phyloP scores from a whole-genome alignment of 2,888 invertebrate species.

The Amiota minor region DNA sequence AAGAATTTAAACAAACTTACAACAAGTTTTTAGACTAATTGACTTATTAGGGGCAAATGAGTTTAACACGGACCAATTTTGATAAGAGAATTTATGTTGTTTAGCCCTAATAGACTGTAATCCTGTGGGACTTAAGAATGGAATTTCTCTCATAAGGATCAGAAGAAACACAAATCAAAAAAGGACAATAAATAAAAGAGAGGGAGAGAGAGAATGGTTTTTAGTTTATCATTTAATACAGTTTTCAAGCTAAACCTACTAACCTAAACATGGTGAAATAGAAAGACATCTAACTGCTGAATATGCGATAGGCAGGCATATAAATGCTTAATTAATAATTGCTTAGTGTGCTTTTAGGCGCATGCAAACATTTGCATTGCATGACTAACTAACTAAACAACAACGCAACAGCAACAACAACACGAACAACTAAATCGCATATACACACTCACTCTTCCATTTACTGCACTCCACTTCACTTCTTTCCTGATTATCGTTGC shows the following conservation, averaged over 20 bases:
- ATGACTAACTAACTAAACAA: conserved; percentile 25
- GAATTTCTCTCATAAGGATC: conserved; percentile 20
- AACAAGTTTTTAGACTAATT: conserved; percentile 49
- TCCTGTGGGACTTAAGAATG: background rate
- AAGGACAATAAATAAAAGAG: background rate
- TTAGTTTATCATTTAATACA: background rate
- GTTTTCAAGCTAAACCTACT: too few relatives aligned
- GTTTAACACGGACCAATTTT: conserved; percentile 41
- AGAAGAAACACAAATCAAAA: conserved; percentile 29
- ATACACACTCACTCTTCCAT: too few relatives aligned
- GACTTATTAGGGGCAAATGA: conserved; percentile 58
- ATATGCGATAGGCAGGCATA: background rate
- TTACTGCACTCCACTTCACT: too few relatives aligned
- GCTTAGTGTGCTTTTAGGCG: conserved; percentile 38
- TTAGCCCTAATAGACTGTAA: background rate
- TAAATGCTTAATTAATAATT: conserved; percentile 60
- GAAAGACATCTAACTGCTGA: too few relatives aligned
- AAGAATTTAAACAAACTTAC: conserved; percentile 21
- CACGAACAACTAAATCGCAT: background rate
- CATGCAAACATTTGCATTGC: conserved; percentile 12
- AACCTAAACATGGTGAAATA: too few relatives aligned
- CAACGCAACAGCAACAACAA: background rate
- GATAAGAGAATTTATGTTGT: background rate
- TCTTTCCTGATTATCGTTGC: too few relatives aligned
- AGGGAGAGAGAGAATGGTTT: background rate